Evolutionary conservation across 1,140 invertebrate species (phyloP).

Genomic region (Diploscapter pachys): DNA sequence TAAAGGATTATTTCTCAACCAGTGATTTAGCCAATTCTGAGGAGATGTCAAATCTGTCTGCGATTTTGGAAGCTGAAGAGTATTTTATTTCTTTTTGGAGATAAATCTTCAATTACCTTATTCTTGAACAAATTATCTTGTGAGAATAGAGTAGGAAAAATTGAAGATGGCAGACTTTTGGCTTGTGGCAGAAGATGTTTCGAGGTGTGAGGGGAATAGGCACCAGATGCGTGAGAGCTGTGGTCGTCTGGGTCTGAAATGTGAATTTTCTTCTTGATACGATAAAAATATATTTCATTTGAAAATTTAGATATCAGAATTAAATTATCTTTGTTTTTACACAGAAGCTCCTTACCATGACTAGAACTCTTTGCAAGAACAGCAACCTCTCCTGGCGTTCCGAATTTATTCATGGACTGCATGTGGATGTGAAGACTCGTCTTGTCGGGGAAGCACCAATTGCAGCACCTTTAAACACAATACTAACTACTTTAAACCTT

Average conservation of each 20-base stretch:
- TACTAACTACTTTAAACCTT: too few species aligned
- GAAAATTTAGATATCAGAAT: neutral
- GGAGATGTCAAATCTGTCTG: neutral
- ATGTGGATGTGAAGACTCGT: slow-evolving; percentile 45
- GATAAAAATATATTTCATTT: neutral
- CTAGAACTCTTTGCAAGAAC: slow-evolving; percentile 40
- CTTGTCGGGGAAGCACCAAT: slow-evolving; percentile 46
- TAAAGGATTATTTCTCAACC: slow-evolving; percentile 42
- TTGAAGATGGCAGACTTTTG: too few species aligned
- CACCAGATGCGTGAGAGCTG: neutral
- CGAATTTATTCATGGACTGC: slow-evolving; percentile 41
- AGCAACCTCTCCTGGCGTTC: slow-evolving; percentile 41
- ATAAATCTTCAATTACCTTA: too few species aligned
- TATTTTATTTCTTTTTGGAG: too few species aligned
- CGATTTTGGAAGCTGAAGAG: too few species aligned
- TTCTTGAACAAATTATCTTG: too few species aligned
- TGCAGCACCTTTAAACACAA: slow-evolving; percentile 24
- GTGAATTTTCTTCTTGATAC: neutral
- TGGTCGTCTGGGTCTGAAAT: slow-evolving; percentile 1
- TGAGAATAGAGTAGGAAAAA: too few species aligned
- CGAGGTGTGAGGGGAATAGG: neutral
- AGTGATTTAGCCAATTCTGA: slow-evolving; percentile 27
- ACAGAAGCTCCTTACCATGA: slow-evolving; percentile 10
- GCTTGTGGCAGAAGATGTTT: too few species aligned
- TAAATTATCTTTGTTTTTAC: neutral